These are phyloP conservation scores for Sylvia atricapilla DNA, from an alignment of 2,113 vertebrate species.

Conservation along the genomic window DNA sequence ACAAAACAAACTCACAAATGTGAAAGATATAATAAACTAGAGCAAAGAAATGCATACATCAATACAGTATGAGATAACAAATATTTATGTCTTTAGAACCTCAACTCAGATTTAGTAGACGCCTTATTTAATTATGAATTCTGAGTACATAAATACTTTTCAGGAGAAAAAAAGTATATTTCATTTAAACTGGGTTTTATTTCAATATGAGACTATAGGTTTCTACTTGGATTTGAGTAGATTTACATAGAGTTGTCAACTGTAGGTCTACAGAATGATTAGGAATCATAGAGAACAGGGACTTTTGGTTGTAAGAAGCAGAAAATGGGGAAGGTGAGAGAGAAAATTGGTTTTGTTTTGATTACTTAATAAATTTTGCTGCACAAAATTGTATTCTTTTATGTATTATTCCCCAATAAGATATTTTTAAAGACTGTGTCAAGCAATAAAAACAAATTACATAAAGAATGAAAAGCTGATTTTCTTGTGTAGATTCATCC, in stretches of 20 bases:
- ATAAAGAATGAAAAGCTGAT: background rate
- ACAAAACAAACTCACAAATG: background rate
- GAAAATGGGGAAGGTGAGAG: background rate
- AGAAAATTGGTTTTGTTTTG: background rate
- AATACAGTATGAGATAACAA: background rate
- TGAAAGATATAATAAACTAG: background rate
- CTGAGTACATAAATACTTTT: background rate
- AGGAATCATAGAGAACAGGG: rapidly evolving
- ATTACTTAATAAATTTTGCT: background rate
- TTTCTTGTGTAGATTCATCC: background rate
- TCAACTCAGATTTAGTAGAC: background rate
- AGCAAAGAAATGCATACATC: background rate
- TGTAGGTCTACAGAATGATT: background rate
- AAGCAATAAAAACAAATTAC: background rate
- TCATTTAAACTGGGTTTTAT: background rate
- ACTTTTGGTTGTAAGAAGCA: background rate
- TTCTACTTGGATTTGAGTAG: background rate
- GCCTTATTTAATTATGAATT: background rate
- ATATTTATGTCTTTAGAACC: background rate
- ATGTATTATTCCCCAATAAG: background rate
- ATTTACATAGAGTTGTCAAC: background rate
- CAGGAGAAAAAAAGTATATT: background rate
- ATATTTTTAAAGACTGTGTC: background rate
- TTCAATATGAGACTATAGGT: background rate
- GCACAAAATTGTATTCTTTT: background rate